Evolutionary conservation across 1,140 invertebrate species (phyloP).

Genomic region (Cherax quadricarinatus): DNA sequence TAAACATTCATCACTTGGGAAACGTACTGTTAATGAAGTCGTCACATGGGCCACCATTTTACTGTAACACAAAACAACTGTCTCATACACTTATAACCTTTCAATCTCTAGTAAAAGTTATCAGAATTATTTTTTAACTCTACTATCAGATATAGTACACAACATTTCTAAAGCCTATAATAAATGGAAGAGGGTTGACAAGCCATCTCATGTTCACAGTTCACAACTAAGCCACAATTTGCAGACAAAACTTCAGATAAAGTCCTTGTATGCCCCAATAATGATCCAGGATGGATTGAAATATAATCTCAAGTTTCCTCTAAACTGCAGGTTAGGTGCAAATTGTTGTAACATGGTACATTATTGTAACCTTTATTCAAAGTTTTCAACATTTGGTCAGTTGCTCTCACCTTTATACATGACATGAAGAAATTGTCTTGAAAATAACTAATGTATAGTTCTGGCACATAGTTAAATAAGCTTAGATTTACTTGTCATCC

Average conservation of each 20-base stretch:
- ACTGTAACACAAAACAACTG: conserved; percentile 36
- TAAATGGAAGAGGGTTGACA: background rate
- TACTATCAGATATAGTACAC: background rate
- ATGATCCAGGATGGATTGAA: too few species aligned
- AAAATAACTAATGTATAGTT: too few species aligned
- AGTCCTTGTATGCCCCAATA: too few species aligned
- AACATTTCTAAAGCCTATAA: background rate
- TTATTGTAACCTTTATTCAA: background rate
- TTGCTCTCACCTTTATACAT: background rate
- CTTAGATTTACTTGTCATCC: too few species aligned
- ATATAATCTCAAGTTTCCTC: too few species aligned
- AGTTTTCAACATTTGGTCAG: background rate
- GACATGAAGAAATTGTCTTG: too few species aligned
- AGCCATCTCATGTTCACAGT: too few species aligned
- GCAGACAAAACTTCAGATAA: too few species aligned
- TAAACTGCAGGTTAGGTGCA: too few species aligned
- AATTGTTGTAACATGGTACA: too few species aligned
- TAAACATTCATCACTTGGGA: conserved; percentile 20
- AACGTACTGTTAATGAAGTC: conserved; percentile 40
- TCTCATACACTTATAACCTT: conserved; percentile 16
- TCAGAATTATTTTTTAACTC: background rate
- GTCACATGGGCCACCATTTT: conserved; percentile 22
- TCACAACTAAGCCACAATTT: too few species aligned
- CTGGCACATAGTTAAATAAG: too few species aligned
- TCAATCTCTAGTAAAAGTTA: background rate